These are phyloP conservation scores for Rhombomys opimus DNA, from an alignment of 2,113 vertebrate genomes.

Conservation along the genomic window DNA sequence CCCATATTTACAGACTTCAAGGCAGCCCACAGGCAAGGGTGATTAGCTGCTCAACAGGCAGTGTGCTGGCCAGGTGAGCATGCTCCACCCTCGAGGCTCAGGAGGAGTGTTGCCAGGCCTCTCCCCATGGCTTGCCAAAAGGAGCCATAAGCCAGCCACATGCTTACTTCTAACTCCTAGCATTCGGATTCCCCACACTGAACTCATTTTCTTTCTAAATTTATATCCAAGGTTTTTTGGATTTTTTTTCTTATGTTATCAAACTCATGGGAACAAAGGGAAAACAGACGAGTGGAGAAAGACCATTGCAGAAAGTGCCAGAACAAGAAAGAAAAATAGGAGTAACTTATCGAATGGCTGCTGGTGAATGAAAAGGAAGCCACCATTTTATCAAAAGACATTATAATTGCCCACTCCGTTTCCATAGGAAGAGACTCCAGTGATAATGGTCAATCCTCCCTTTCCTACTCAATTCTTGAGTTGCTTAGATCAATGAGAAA, in stretches of 20 bases:
- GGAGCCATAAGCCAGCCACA: slow-evolving; percentile 53
- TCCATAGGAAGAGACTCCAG: background rate
- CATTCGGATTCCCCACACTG: slow-evolving; percentile 57
- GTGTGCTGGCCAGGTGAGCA: slow-evolving; percentile 48
- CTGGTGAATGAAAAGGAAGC: slow-evolving; percentile 18
- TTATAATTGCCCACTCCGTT: background rate
- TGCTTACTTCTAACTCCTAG: slow-evolving; percentile 58
- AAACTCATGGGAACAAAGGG: slow-evolving; percentile 54
- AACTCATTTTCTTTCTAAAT: slow-evolving; percentile 80
- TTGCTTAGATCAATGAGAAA: background rate
- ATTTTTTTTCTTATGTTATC: slow-evolving; percentile 63
- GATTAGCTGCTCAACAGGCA: background rate
- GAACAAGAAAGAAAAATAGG: slow-evolving; percentile 49
- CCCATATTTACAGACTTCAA: slow-evolving; percentile 54
- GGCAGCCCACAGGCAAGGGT: slow-evolving; percentile 25
- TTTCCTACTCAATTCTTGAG: slow-evolving; percentile 11
- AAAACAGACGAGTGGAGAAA: slow-evolving; percentile 33
- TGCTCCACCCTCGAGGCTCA: background rate
- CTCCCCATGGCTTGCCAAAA: background rate
- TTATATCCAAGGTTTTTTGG: slow-evolving; percentile 56
- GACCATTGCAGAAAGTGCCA: slow-evolving; percentile 33
- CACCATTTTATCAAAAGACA: slow-evolving; percentile 44
- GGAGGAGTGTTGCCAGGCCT: background rate
- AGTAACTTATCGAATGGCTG: slow-evolving; percentile 58
- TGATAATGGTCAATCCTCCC: background rate